Conservation (phyloP, 2,888 invertebrate genomes). For the Diploptera punctata region DNA sequence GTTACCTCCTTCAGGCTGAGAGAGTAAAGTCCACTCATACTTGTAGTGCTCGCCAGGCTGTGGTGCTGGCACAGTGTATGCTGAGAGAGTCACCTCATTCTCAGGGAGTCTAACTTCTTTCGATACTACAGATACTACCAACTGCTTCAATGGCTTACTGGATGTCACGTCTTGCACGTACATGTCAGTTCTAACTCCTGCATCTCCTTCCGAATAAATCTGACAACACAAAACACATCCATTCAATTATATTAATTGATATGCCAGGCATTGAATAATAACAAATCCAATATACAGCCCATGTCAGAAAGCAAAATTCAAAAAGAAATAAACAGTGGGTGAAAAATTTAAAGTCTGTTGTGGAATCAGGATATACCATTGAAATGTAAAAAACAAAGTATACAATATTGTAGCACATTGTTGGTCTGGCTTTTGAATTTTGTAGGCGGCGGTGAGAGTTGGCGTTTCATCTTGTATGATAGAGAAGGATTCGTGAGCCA, state of each 20-base stretch:
- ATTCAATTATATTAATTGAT: background rate
- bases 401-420: too few relatives aligned
- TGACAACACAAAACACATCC: conserved; percentile 19
- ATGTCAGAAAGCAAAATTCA: background rate
- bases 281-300: background rate
- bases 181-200: conserved; percentile 45
- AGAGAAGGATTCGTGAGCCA: too few relatives aligned
- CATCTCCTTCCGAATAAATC: conserved; percentile 38
- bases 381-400: too few relatives aligned
- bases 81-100: conserved; percentile 83
- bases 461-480: too few relatives aligned
- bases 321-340: too few relatives aligned
- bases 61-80: conserved; percentile 80
- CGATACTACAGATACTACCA: conserved; percentile 76
- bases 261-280: too few relatives aligned
- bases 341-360: too few relatives aligned
- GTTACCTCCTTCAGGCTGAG: conserved; percentile 80
- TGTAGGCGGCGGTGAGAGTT: too few relatives aligned
- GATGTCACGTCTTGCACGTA: conserved; percentile 34
- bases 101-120: conserved; percentile 83
- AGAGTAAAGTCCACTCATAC: conserved; percentile 87
- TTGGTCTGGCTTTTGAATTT: too few relatives aligned
- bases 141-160: conserved; percentile 62
- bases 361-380: too few relatives aligned
- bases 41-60: conserved; percentile 76